Base-by-base conservation (phyloP, 2,888 invertebrate genomes). In the Hypomecis atomaria region DNA sequence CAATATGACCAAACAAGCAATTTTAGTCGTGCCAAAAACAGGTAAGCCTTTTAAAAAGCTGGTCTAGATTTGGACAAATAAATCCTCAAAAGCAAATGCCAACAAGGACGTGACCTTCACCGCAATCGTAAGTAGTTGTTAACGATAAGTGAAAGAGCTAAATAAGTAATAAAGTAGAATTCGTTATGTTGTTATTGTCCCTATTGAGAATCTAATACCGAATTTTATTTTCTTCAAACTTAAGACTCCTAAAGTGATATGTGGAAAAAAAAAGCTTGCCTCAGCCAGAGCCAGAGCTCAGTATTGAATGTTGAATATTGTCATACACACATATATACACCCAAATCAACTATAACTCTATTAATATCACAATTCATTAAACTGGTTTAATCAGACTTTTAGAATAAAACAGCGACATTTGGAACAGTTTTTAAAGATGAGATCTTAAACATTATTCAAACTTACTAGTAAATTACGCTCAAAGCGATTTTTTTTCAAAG, bases 321-420 rank as follows among this genome's bases (percentile, higher is more conserved):
- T 7, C 60, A 48, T n/a, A n/a, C n/a, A n/a, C n/a, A n/a, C n/a
- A n/a, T n/a, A n/a, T n/a, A n/a, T n/a, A n/a, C 48, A 43, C 60
- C 43, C 40, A 47, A 43, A 54, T 34, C 34, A 37, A 54, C n/a
- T 33, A 40, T 50, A 45, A 53, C 11, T n/a, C 11, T 34, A 11
- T 4, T 47, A 33, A 10, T 13, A 38, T 40, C 34, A 57, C 48
- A 42, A 34, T 50, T 48, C 9, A 8, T 38, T 42, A 57, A 62
- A 62, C 62, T 57, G 45, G 57, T 62, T 62, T 34, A 57, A 11
- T 34, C 55, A 43, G 23, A 23, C 23, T 23, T 23, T 23, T 23
- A 23, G 23, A 23, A 23, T 23, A 23, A 23, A 3, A 23, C 23
- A 53, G 45, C 38, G 34, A 23, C 13, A 34, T 34, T 56, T 57